Evolutionary conservation across 2,888 invertebrate genomes (phyloP), one percentile per base, ranked within the genome.

Genomic region (Crepidodera aurea): DNA sequence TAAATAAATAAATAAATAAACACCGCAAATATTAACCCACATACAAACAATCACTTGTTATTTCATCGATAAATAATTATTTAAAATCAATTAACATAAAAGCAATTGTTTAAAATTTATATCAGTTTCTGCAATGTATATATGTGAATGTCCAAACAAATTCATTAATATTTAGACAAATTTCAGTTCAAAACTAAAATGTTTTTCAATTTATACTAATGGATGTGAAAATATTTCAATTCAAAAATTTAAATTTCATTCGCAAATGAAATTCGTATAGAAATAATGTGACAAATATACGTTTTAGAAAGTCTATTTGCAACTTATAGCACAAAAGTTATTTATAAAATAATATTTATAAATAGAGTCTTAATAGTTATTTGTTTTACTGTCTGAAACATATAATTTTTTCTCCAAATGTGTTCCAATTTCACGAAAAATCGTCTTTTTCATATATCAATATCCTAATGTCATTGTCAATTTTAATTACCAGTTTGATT

Each of bases 81-180:
- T 39, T 39, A 39, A 39, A 39, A 39, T 39, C 39, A 39, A 39
- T 39, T 39, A 39, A 39, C 39, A 10, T 39, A 39, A 39, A 39
- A 39, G 39, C 39, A 39, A 39, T 15, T 39, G 39, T 39, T 39
- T 39, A n/a, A 39, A 39, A 39, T 39, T 12, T 39, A 39, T 39
- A 39, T 39, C 39, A 39, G 13, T 39, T 39, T 39, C 39, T 39
- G 16, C 39, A 39, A 39, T 16, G 7, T 16, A 39, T 16, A 16
- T 16, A n/a, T 22, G 22, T 6, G 16, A 12, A 39, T 12, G 39
- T n/a, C 39, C 39, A 13, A 39, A 39, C 39, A 39, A 39, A 39
- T 12, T 39, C 39, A 39, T 39, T 39, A 39, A 39, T 39, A 39
- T 39, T 39, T 39, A 39, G 39, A 10, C 39, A 3, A 5, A 39